Percentiles rank a stretch among this genome's conserved stretches.
Evolutionary conservation across 2,113 vertebrate species (phyloP).

Genomic region (Geococcyx californianus): DNA sequence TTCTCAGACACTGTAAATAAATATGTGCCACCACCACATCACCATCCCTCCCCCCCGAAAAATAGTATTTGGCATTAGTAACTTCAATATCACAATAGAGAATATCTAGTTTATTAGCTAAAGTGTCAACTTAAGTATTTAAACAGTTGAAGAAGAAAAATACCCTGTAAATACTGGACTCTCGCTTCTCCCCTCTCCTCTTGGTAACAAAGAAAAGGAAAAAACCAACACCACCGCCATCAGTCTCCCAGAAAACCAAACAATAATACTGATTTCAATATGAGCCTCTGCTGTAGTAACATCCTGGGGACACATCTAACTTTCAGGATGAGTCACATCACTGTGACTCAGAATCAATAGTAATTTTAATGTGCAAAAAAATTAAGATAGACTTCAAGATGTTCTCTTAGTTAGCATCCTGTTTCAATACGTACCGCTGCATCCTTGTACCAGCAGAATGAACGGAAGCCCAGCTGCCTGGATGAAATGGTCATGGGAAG

Average conservation of each 20-base stretch:
- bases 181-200: neutral
- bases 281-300: neutral
- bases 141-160: neutral
- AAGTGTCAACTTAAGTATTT: neutral
- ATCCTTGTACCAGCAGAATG: neutral
- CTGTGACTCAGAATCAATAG: conserved; percentile 57
- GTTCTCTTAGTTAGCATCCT: neutral
- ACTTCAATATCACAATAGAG: neutral
- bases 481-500: neutral
- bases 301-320: neutral
- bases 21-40: neutral
- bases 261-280: neutral
- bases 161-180: neutral
- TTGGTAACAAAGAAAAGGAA: neutral
- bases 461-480: neutral
- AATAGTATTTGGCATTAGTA: neutral
- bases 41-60: too few relatives aligned
- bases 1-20: neutral
- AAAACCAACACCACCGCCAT: neutral
- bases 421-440: neutral
- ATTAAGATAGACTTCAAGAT: neutral
- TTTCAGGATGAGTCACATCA: conserved; percentile 37
- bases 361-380: conserved; percentile 12
- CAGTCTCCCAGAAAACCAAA: neutral
- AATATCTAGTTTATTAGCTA: neutral